Base-by-base conservation (phyloP, 2,113 vertebrate genomes). In the Octodon degus region DNA sequence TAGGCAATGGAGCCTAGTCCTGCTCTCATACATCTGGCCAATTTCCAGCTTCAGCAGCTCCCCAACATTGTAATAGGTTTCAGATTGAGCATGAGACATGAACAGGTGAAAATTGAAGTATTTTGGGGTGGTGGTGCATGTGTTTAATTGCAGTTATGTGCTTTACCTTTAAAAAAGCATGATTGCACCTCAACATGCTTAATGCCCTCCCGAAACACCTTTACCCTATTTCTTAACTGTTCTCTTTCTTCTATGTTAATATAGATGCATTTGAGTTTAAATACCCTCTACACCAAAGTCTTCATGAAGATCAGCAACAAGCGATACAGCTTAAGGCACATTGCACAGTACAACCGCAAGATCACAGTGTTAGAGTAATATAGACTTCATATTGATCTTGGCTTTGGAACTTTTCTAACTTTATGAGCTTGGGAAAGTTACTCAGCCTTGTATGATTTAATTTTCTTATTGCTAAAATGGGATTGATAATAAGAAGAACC, bases 211-310 rank as follows among this genome's bases (percentile, higher is more conserved):
- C 70, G 84, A n/a, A 91, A 60, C 13, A n/a, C 14, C 11, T 80
- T 5, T 89, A 82, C 19, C 2, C 4, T 79, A 68, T 91, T 85
- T 14, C 40, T 91, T 27, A 91, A 22, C 30, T 32, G n/a, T 22
- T 91, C 19, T 88, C 14, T 43, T 85, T 50, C 37, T 88, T 80
- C 55, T 76, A 16, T 68, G 47, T 25, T 65, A 88, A 77, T 7
- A 70, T 16, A n/a, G n/a, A 14, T 47, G 14, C 25, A 58, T 97
- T 97, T 80, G 40, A 93, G 74, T 80, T 79, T 89, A 87, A 79
- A 68, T 86, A 4, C 6, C 89, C 47, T 68, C 94, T 89, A 82
- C 94, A 19, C 24, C 53, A 20, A 93, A 74, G 92, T 93, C 22
- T 8, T 91, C 40, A 85, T 81, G 58, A 86, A 47, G 20, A 79